Percentiles rank a stretch among this genome's conserved stretches.
These are phyloP conservation scores for Bucorvus abyssinicus DNA, from an alignment of 2,797 vertebrate genomes.

Conservation along the genomic window DNA sequence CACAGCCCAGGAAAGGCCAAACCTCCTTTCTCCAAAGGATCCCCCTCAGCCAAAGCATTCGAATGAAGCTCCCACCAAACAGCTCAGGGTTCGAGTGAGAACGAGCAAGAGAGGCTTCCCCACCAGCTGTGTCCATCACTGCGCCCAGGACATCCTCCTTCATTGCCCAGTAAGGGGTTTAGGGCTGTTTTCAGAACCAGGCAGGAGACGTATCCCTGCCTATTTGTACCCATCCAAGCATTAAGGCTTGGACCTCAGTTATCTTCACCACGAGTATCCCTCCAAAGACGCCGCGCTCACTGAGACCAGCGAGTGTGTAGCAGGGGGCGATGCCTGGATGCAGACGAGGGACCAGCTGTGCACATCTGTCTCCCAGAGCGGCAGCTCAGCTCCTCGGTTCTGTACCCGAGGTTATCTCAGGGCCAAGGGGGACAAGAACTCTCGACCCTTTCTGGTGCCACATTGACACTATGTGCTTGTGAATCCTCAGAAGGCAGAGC, in stretches of 20 bases:
- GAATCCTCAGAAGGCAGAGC: neutral
- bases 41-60: neutral
- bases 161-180: neutral
- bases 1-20: neutral
- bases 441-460: neutral
- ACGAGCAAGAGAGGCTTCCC: neutral
- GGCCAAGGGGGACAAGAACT: neutral
- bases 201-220: neutral
- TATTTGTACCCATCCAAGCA: neutral
- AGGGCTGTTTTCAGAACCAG: neutral
- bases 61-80: neutral
- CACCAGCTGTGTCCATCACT: neutral
- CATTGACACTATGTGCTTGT: neutral
- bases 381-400: neutral
- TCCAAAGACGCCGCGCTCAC: neutral
- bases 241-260: neutral
- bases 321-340: neutral
- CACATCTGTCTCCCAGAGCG: neutral
- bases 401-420: neutral
- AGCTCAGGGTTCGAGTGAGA: neutral
- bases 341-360: neutral
- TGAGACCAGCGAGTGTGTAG: fast-evolving
- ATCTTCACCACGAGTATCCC: neutral
- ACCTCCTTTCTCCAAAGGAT: neutral
- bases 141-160: neutral